A percentile compares a stretch with the other conserved stretches of the same genome.
Evolutionary conservation across 2,888 invertebrate genomes (phyloP).

Genomic region (Lasioglossum morio): DNA sequence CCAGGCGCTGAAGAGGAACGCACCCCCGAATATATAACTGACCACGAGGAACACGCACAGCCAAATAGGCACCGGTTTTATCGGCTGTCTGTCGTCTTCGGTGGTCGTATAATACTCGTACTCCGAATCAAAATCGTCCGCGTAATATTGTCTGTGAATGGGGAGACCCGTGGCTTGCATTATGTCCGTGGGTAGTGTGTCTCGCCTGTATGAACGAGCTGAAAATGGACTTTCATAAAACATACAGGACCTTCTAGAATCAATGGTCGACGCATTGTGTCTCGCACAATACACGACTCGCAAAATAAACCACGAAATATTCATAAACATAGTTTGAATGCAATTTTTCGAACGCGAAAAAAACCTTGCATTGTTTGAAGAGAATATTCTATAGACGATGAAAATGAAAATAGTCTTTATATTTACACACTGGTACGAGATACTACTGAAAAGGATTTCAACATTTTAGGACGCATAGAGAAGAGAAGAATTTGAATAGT

Average conservation of each 20-base stretch:
- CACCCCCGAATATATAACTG: constrained; percentile 95
- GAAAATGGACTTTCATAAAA: constrained; percentile 7
- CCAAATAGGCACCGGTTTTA: constrained; percentile 94
- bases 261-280: background rate
- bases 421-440: background rate
- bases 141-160: constrained; percentile 87
- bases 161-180: constrained; percentile 90
- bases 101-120: constrained; percentile 86
- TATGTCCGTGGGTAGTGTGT: constrained; percentile 86
- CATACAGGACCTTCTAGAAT: background rate
- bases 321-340: background rate
- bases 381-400: background rate
- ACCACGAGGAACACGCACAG: constrained; percentile 94
- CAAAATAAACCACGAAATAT: background rate
- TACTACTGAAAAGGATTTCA: background rate
- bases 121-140: constrained; percentile 87
- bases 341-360: background rate
- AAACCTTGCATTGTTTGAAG: background rate
- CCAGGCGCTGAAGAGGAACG: constrained; percentile 94
- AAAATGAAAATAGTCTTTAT: no score
- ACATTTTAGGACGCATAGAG: background rate
- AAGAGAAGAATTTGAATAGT: no score
- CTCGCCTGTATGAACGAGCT: constrained; percentile 77
- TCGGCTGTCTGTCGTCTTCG: constrained; percentile 85
- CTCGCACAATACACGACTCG: background rate